Evolutionary conservation across 2,113 vertebrate species (phyloP).

Genomic region (Porphyrio hochstetteri): DNA sequence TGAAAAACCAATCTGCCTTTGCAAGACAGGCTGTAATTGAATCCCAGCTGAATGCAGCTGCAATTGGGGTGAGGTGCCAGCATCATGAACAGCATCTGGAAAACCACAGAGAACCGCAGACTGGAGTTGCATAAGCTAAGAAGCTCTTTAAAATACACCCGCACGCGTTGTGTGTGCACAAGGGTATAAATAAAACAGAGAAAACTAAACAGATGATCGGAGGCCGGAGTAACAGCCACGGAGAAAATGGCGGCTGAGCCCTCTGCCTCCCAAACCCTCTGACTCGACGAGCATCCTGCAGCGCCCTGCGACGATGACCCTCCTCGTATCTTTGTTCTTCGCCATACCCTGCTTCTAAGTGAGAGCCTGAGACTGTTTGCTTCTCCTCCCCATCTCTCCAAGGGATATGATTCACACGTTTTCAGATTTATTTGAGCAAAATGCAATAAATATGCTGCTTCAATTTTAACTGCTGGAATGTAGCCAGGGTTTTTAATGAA

Average conservation of each 20-base stretch:
- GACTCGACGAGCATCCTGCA: not conserved
- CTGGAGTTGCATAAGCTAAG: not conserved
- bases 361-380: slow-evolving; percentile 73
- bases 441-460: slow-evolving; percentile 95
- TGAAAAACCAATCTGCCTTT: slow-evolving; percentile 65
- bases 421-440: slow-evolving; percentile 99
- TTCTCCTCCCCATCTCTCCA: slow-evolving; percentile 78
- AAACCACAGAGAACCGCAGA: slow-evolving; percentile 39
- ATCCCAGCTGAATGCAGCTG: slow-evolving; percentile 73
- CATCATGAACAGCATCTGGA: slow-evolving; percentile 47
- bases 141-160: not conserved
- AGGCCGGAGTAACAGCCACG: not conserved
- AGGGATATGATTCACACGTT: slow-evolving; percentile 98
- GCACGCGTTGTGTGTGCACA: accelerated
- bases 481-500: slow-evolving; percentile 98
- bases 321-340: slow-evolving; percentile 62
- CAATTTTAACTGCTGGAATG: slow-evolving; percentile 97
- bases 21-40: slow-evolving; percentile 69
- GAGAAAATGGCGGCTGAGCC: not conserved
- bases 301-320: not conserved
- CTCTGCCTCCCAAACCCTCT: not conserved
- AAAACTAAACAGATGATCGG: not conserved
- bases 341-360: not conserved
- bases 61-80: slow-evolving; percentile 65
- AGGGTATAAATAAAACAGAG: not conserved